A percentile compares a stretch with the other conserved stretches of the same genome.
These are phyloP conservation scores for Furcula furcula DNA, from an alignment of 2,888 invertebrate species.

Conservation along the genomic window DNA sequence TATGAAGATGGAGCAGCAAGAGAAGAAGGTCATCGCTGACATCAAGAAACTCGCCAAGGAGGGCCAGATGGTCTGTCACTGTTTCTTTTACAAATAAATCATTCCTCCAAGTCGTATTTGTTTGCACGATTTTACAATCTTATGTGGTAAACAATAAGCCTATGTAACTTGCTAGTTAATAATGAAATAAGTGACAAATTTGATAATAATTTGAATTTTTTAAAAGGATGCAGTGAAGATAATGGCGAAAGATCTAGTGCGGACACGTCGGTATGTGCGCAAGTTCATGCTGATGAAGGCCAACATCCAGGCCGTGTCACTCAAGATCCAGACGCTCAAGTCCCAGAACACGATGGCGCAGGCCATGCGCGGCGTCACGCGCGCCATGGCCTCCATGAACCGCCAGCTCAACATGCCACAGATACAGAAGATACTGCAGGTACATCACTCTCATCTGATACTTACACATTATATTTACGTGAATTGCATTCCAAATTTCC, in stretches of 20 bases:
- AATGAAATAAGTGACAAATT: too few species aligned
- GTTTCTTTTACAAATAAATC: too few species aligned
- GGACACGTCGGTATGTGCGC: slow-evolving; percentile 96
- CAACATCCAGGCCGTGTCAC: slow-evolving; percentile 98
- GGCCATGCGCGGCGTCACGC: slow-evolving; percentile 99
- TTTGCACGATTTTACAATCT: too few species aligned
- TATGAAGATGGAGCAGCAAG: slow-evolving; percentile 98
- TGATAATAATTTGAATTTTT: too few species aligned
- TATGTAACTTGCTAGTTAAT: too few species aligned
- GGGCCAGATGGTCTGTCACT: slow-evolving; percentile 96
- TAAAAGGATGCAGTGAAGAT: slow-evolving; percentile 98
- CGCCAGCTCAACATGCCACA: slow-evolving; percentile 98
- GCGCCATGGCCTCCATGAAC: slow-evolving; percentile 99
- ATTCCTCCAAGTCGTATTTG: too few species aligned
- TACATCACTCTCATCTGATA: not conserved
- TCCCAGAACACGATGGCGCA: slow-evolving; percentile 99
- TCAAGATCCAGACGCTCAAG: slow-evolving; percentile 98
- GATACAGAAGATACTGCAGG: slow-evolving; percentile 94
- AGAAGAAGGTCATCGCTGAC: slow-evolving; percentile 98
- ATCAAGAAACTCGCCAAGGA: slow-evolving; percentile 99
- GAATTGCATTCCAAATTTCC: too few species aligned
- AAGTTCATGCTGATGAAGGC: slow-evolving; percentile 99
- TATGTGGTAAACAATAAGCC: too few species aligned
- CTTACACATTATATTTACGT: too few species aligned
- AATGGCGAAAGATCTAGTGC: slow-evolving; percentile 99